These are phyloP conservation scores for Dicycla oo DNA, from an alignment of 2,888 invertebrate species.

Conservation along the genomic window DNA sequence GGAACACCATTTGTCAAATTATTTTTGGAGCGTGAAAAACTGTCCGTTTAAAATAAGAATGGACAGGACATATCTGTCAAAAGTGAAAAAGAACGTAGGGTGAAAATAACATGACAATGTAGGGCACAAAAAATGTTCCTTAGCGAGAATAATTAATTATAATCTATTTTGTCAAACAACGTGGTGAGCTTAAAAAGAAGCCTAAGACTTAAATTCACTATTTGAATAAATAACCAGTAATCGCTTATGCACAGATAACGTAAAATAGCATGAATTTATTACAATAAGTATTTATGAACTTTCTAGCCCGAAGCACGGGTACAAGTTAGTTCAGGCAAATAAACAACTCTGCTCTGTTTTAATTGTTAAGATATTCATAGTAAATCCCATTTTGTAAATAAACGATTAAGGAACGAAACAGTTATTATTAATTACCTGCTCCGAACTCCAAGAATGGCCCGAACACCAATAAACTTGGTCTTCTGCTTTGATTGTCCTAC, in stretches of 20 bases:
- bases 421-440: constrained; percentile 91
- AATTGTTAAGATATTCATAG: too few relatives aligned
- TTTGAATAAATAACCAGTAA: background rate
- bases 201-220: background rate
- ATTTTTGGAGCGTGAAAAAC: constrained; percentile 17
- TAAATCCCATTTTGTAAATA: too few relatives aligned
- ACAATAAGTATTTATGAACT: too few relatives aligned
- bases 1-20: constrained; percentile 29
- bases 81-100: constrained; percentile 3
- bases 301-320: too few relatives aligned
- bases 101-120: constrained; percentile 20
- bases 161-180: background rate
- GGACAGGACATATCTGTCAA: constrained; percentile 29
- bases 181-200: background rate
- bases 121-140: background rate
- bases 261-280: too few relatives aligned
- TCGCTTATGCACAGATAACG: too few relatives aligned
- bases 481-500: constrained; percentile 98
- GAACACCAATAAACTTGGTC: constrained; percentile 96
- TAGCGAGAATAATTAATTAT: background rate
- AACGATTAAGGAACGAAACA: too few relatives aligned
- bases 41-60: constrained; percentile 15
- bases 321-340: too few relatives aligned
- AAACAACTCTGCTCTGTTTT: too few relatives aligned
- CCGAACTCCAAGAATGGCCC: constrained; percentile 97